phyloP scores from a whole-genome alignment of 2,888 invertebrate genomes.

The Ischnus inquisitorius region DNA sequence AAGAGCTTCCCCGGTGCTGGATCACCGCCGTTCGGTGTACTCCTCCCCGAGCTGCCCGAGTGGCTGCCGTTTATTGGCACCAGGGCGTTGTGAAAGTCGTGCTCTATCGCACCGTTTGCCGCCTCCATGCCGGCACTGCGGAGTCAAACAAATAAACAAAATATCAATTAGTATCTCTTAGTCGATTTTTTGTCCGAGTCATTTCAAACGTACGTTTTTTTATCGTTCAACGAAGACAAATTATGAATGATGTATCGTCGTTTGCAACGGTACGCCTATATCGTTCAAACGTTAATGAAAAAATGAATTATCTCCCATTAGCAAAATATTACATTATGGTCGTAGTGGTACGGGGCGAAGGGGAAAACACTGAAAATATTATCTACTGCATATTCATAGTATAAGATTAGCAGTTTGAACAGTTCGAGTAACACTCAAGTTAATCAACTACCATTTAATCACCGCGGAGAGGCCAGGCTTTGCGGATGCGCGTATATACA shows the following conservation, averaged over 20 bases:
- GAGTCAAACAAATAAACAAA: conserved; percentile 60
- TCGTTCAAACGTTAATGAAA: background rate
- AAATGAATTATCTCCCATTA: background rate
- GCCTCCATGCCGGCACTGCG: conserved; percentile 87
- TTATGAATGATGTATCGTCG: background rate
- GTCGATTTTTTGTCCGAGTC: background rate
- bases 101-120: conserved; percentile 86
- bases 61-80: conserved; percentile 86
- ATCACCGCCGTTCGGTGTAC: conserved; percentile 90
- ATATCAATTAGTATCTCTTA: conserved; percentile 2
- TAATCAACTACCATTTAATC: conserved; percentile 62
- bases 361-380: background rate
- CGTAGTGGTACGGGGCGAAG: background rate
- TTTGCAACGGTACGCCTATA: background rate
- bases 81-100: conserved; percentile 86
- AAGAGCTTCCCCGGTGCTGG: conserved; percentile 95
- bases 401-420: conserved; percentile 11
- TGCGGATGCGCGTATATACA: background rate
- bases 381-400: background rate
- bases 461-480: conserved; percentile 41
- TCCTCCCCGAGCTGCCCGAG: conserved; percentile 90
- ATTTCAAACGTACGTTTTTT: background rate
- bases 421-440: conserved; percentile 46
- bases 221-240: background rate
- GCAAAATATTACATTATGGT: background rate